A percentile compares a stretch with the other conserved stretches of the same genome.
Conservation (phyloP, 2,113 vertebrate genomes). For the Vimba vimba region DNA sequence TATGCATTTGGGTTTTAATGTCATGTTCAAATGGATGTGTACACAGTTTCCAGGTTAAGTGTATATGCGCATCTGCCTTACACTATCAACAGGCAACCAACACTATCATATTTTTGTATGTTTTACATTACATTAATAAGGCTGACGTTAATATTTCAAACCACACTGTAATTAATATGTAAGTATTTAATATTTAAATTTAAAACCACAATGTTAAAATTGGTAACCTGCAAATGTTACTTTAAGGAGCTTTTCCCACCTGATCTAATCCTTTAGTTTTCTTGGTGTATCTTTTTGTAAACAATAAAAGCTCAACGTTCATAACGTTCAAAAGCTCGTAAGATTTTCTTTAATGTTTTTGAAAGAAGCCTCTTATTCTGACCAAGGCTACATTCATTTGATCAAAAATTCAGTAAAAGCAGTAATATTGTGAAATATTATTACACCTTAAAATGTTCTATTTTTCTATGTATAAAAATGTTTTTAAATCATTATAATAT, state of each 20-base stretch:
- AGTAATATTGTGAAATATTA: background rate
- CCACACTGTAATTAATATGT: background rate
- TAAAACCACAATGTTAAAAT: background rate
- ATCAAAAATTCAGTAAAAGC: background rate
- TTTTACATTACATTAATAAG: constrained; percentile 13
- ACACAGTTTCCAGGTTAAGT: background rate
- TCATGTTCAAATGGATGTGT: background rate
- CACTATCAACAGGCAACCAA: background rate
- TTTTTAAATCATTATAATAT: background rate
- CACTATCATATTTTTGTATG: background rate
- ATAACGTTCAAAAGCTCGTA: no score
- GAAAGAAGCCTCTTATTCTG: background rate
- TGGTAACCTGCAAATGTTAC: background rate
- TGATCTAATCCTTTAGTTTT: background rate
- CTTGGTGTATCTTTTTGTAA: no score
- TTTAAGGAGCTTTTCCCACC: background rate
- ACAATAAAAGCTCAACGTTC: no score
- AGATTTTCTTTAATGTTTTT: background rate
- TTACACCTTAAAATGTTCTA: background rate
- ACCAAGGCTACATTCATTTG: background rate
- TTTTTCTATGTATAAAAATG: background rate
- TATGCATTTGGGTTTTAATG: background rate
- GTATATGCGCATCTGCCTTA: background rate
- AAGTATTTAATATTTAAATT: background rate
- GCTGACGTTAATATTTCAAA: background rate